Conservation (phyloP, 2,888 invertebrate genomes). For the Scaptomyza parva region DNA sequence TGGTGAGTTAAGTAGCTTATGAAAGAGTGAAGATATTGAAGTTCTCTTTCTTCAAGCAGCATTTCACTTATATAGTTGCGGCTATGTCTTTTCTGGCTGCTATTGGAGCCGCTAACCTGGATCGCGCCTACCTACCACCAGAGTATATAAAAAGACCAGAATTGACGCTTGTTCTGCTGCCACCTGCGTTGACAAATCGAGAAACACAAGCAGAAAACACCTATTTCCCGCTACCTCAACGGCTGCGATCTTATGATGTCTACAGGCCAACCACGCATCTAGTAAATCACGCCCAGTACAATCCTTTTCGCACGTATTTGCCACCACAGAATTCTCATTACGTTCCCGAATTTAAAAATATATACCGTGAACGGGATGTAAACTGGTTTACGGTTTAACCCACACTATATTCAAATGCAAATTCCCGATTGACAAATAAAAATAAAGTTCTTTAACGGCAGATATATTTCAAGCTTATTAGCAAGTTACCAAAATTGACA, state of each 20-base stretch:
- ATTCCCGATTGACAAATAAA: slow-evolving; percentile 34
- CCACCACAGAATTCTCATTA: slow-evolving; percentile 32
- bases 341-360: slow-evolving; percentile 14
- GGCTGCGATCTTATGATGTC: not conserved
- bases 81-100: slow-evolving; percentile 35
- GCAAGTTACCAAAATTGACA: slow-evolving; percentile 46
- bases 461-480: slow-evolving; percentile 60
- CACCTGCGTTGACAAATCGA: slow-evolving; percentile 13
- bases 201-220: not conserved
- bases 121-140: slow-evolving; percentile 46
- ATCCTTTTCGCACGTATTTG: slow-evolving; percentile 31
- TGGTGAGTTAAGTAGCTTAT: slow-evolving; percentile 44
- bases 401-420: slow-evolving; percentile 67
- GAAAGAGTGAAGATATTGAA: not conserved
- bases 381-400: slow-evolving; percentile 62
- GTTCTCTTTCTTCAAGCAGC: slow-evolving; percentile 22
- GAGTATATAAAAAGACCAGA: not conserved
- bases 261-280: not conserved
- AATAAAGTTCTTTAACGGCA: slow-evolving; percentile 36
- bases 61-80: slow-evolving; percentile 18
- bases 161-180: slow-evolving; percentile 26
- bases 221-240: not conserved
- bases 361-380: slow-evolving; percentile 2
- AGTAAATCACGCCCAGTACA: not conserved
- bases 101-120: slow-evolving; percentile 1